phyloP scores from a whole-genome alignment of 2,888 invertebrate genomes.

The Strigamia crassipes region DNA sequence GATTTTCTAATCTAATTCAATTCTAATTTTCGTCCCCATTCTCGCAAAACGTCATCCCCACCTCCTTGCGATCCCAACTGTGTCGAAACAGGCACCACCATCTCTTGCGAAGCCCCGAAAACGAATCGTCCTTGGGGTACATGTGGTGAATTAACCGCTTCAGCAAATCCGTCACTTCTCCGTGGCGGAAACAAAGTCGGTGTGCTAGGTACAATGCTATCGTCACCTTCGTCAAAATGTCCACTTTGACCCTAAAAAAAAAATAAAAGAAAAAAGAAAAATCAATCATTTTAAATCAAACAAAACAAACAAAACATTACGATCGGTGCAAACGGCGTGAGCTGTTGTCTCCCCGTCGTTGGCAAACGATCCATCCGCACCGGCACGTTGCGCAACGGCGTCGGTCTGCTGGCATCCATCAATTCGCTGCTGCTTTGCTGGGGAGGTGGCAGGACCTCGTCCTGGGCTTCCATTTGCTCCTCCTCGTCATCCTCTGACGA shows the following conservation, averaged over 20 bases:
- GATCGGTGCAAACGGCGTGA: slow-evolving; percentile 48
- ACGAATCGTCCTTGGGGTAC: slow-evolving; percentile 61
- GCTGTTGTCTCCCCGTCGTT: slow-evolving; percentile 52
- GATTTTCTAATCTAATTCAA: too few relatives aligned
- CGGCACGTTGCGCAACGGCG: slow-evolving; percentile 43
- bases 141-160: slow-evolving; percentile 85
- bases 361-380: slow-evolving; percentile 51
- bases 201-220: slow-evolving; percentile 85
- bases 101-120: slow-evolving; percentile 57
- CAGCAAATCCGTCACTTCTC: slow-evolving; percentile 83
- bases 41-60: not conserved
- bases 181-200: slow-evolving; percentile 83
- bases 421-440: not conserved
- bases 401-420: not conserved
- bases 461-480: slow-evolving; percentile 42
- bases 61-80: slow-evolving; percentile 66
- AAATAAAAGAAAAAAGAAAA: slow-evolving; percentile 48
- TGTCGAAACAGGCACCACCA: slow-evolving; percentile 53
- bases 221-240: slow-evolving; percentile 71
- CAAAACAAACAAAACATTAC: slow-evolving; percentile 36
- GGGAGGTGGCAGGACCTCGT: not conserved
- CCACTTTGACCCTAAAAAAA: slow-evolving; percentile 61
- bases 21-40: too few relatives aligned
- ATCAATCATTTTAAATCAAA: slow-evolving; percentile 6
- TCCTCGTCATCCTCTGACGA: slow-evolving; percentile 28